Conservation (phyloP, 2,113 vertebrate genomes). For the Platycercus adscitus region DNA sequence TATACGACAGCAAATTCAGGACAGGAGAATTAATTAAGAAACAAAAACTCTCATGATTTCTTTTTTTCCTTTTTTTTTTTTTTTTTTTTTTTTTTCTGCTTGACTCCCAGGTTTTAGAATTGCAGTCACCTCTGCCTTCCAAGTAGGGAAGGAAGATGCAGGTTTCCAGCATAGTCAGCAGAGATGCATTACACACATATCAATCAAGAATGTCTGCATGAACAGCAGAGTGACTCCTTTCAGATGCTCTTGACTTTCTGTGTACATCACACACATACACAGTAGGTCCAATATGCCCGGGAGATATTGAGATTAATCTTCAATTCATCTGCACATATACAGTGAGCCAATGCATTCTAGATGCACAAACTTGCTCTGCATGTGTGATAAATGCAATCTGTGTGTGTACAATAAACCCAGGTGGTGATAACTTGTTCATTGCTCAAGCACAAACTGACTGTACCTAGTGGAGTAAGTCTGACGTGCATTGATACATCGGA, state of each 20-base stretch:
- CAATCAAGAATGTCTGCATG: background rate
- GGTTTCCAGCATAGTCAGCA: background rate
- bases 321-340: background rate
- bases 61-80: background rate
- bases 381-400: background rate
- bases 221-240: background rate
- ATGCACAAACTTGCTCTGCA: background rate
- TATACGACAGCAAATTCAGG: background rate
- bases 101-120: background rate
- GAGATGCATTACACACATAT: background rate
- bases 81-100: background rate
- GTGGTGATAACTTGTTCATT: background rate
- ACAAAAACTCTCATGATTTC: background rate
- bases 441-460: background rate
- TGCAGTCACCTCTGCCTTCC: background rate
- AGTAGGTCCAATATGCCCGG: background rate
- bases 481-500: background rate
- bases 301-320: background rate
- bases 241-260: background rate
- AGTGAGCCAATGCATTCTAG: background rate
- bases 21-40: background rate
- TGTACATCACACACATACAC: background rate
- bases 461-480: background rate
- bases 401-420: background rate
- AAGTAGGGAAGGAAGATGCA: background rate